Evolutionary conservation across 1,140 invertebrate species (phyloP).

Genomic region (Drosophila melanogaster): DNA sequence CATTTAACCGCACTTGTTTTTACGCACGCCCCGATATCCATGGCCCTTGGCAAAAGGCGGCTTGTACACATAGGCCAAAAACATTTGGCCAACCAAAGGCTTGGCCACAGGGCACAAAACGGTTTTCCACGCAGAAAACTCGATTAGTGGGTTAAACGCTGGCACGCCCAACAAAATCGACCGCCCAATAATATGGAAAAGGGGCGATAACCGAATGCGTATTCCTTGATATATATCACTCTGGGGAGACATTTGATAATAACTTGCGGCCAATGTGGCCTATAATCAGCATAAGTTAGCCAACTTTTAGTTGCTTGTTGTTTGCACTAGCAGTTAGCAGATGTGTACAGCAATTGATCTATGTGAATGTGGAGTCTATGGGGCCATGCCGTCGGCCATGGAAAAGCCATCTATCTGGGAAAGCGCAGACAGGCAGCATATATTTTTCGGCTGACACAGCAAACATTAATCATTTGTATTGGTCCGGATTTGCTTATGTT

Average conservation of each 20-base stretch:
- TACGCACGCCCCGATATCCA: conserved; percentile 5
- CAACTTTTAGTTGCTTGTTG: conserved; percentile 56
- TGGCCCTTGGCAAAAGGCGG: conserved; percentile 27
- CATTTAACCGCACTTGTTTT: conserved; percentile 75
- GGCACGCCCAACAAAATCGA: conserved; percentile 45
- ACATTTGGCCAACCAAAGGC: conserved; percentile 58
- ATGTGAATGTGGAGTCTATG: conserved; percentile 6
- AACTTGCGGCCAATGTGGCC: conserved; percentile 73
- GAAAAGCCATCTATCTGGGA: conserved; percentile 37
- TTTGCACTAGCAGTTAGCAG: conserved; percentile 36
- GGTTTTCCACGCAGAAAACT: conserved; percentile 51
- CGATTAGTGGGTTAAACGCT: conserved; percentile 76
- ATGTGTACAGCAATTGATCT: conserved; percentile 16
- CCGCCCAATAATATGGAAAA: conserved; percentile 3
- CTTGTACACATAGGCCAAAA: conserved; percentile 21
- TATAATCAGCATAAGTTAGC: conserved; percentile 80
- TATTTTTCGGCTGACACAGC: conserved; percentile 77
- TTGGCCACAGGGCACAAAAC: conserved; percentile 43
- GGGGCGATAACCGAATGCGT: not conserved
- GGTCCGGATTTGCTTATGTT: conserved; percentile 22
- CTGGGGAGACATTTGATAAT: conserved; percentile 81
- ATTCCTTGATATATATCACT: conserved; percentile 70
- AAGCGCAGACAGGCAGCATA: conserved; percentile 62
- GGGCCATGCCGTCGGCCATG: conserved; percentile 25
- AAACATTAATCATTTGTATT: conserved; percentile 75